phyloP scores from a whole-genome alignment of 2,888 invertebrate genomes.

The Yponomeuta sedellus region DNA sequence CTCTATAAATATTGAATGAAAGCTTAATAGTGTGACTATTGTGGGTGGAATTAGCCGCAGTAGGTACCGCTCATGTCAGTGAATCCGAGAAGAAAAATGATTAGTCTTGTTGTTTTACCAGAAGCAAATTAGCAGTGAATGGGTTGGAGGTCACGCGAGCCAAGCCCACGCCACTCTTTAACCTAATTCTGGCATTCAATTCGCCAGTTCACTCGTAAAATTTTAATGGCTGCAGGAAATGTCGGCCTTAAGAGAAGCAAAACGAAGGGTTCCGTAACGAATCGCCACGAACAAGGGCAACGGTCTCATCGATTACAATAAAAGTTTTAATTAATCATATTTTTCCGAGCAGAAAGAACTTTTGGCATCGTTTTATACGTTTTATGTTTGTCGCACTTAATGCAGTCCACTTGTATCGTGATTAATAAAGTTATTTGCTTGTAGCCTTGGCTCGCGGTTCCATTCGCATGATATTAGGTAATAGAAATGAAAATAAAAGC shows the following conservation, averaged over 20 bases:
- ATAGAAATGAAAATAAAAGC: too few species aligned
- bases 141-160: conserved; percentile 50
- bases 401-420: too few species aligned
- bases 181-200: conserved; percentile 72
- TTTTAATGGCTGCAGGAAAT: conserved; percentile 66
- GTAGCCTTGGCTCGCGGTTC: too few species aligned
- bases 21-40: background rate
- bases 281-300: conserved; percentile 37
- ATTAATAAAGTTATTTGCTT: too few species aligned
- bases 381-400: too few species aligned
- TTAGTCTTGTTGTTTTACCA: conserved; percentile 40
- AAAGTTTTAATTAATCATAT: conserved; percentile 37
- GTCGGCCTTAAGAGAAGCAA: conserved; percentile 40
- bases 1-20: background rate
- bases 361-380: background rate
- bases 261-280: conserved; percentile 38
- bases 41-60: background rate
- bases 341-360: conserved; percentile 15
- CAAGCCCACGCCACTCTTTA: conserved; percentile 54
- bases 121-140: conserved; percentile 45
- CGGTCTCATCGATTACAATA: conserved; percentile 25
- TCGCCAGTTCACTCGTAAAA: conserved; percentile 70
- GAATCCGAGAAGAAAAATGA: conserved; percentile 27
- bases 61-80: conserved; percentile 18
- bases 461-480: too few species aligned